phyloP scores from a whole-genome alignment of 2,113 vertebrate genomes.

The Montifringilla adamsi region DNA sequence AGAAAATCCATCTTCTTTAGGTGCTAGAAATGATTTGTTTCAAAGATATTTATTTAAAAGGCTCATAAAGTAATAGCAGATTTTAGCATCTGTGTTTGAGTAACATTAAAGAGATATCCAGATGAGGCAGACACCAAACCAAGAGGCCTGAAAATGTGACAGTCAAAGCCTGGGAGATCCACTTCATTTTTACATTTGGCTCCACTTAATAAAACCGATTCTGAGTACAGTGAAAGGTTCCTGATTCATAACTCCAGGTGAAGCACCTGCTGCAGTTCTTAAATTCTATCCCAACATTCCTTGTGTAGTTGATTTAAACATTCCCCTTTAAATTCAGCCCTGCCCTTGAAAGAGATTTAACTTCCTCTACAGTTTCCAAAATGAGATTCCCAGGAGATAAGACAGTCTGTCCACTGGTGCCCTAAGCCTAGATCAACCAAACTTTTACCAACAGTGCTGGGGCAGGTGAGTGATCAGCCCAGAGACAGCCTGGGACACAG shows the following conservation, averaged over 20 bases:
- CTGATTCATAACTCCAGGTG: neutral
- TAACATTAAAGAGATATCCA: neutral
- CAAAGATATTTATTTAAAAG: neutral
- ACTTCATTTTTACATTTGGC: neutral
- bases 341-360: neutral
- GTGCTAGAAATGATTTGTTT: neutral
- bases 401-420: neutral
- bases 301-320: neutral
- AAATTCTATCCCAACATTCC: neutral
- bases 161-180: neutral
- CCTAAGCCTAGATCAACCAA: neutral
- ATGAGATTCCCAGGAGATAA: neutral
- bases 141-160: neutral
- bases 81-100: neutral
- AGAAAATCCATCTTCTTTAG: conserved; percentile 3
- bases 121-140: neutral
- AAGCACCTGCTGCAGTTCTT: neutral
- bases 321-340: neutral
- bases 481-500: neutral
- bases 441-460: neutral
- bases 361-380: neutral
- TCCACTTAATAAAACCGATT: neutral
- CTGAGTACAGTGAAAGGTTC: neutral
- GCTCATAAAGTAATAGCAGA: neutral
- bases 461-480: neutral